Conservation (phyloP, 1,140 invertebrate genomes). For the Sitophilus oryzae region DNA sequence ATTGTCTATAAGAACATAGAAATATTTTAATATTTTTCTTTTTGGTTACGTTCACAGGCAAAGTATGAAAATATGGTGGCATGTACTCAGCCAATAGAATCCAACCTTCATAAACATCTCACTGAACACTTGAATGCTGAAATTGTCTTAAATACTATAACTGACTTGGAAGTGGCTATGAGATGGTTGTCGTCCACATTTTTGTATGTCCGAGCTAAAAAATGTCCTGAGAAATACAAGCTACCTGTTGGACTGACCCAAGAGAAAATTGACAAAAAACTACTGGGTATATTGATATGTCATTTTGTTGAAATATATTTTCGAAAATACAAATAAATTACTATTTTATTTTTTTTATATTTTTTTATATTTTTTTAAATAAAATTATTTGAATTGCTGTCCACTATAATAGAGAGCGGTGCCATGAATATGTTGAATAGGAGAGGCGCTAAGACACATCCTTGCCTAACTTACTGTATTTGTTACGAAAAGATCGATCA, state of each 20-base stretch:
- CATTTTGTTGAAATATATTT: no score
- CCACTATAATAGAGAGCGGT: no score
- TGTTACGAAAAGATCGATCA: no score
- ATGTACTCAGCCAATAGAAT: constrained; percentile 55
- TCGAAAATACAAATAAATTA: no score
- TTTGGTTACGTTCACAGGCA: constrained; percentile 38
- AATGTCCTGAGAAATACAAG: constrained; percentile 66
- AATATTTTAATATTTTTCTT: neutral
- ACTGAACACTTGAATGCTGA: constrained; percentile 77
- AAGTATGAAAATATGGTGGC: constrained; percentile 55
- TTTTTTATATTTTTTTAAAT: no score
- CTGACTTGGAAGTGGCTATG: constrained; percentile 63
- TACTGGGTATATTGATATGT: constrained; percentile 57
- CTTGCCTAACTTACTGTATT: no score
- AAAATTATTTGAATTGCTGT: no score
- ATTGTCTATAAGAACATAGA: neutral
- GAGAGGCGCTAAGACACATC: no score
- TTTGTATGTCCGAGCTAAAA: constrained; percentile 64
- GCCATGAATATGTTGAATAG: no score
- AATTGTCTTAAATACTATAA: constrained; percentile 66
- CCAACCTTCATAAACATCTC: constrained; percentile 64
- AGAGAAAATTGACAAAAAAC: constrained; percentile 57
- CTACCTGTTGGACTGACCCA: constrained; percentile 47
- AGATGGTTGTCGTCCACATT: constrained; percentile 76
- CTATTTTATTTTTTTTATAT: no score